A percentile compares a stretch with the other conserved stretches of the same genome.
phyloP scores from a whole-genome alignment of 2,113 vertebrate genomes.

The Pyxicephalus adspersus region DNA sequence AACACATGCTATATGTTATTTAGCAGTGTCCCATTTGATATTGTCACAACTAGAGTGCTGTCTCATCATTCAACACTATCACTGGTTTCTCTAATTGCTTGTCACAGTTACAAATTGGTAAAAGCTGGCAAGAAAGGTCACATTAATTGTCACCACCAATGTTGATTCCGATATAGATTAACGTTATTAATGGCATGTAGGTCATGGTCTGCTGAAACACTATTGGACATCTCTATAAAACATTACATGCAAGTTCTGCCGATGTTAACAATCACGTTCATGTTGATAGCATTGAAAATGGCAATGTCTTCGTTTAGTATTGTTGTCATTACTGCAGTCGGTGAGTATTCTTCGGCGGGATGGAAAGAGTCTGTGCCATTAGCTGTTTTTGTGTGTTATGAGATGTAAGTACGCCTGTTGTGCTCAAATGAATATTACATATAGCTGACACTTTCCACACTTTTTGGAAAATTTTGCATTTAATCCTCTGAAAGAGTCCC shows the following conservation, averaged over 20 bases:
- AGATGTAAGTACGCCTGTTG: too few species aligned
- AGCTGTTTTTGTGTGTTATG: too few species aligned
- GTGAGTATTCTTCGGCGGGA: background rate
- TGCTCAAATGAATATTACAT: too few species aligned
- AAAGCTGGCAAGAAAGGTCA: conserved; percentile 25
- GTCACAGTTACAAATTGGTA: background rate
- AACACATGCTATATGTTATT: too few species aligned
- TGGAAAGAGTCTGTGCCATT: too few species aligned
- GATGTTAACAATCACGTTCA: background rate
- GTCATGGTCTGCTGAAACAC: conserved; percentile 4
- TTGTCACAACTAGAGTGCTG: background rate
- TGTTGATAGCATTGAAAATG: background rate
- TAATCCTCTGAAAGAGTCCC: too few species aligned
- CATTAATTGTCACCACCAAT: conserved; percentile 6
- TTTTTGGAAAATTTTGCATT: too few species aligned
- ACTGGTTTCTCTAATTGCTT: background rate
- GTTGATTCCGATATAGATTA: conserved; percentile 6
- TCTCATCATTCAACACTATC: background rate
- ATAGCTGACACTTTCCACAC: too few species aligned
- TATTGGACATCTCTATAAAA: background rate
- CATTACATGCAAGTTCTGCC: background rate
- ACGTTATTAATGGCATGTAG: conserved; percentile 10
- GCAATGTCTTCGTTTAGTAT: background rate
- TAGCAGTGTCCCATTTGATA: background rate
- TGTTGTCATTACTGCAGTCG: background rate